Percentiles rank a stretch among this genome's conserved stretches.
These are phyloP conservation scores for Otus sunia DNA, from an alignment of 2,113 vertebrate genomes.

Conservation along the genomic window DNA sequence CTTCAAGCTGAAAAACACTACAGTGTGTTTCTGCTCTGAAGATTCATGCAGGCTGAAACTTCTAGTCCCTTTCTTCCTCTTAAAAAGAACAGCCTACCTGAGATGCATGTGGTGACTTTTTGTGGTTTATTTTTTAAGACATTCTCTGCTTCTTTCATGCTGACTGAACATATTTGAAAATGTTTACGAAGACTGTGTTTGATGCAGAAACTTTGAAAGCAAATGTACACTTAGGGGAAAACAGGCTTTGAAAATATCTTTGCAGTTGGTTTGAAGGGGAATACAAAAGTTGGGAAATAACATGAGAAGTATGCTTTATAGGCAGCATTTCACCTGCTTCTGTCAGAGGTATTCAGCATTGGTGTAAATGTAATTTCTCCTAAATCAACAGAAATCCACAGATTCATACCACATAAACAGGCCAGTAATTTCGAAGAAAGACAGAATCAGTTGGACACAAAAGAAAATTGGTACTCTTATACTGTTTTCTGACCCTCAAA, in stretches of 20 bases:
- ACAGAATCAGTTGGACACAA: background rate
- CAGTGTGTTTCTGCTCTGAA: background rate
- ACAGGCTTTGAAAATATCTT: conserved; percentile 1
- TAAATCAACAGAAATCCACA: background rate
- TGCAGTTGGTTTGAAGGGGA: background rate
- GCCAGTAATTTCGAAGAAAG: background rate
- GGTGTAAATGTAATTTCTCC: background rate
- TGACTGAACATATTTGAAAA: conserved; percentile 39
- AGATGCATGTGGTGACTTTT: background rate
- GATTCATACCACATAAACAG: background rate
- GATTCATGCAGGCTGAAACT: background rate
- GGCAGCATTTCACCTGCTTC: background rate
- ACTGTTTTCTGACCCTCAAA: background rate
- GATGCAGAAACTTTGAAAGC: conserved; percentile 40
- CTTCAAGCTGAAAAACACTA: background rate
- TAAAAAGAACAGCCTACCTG: background rate
- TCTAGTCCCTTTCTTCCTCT: background rate
- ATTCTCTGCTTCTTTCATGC: conserved; percentile 12
- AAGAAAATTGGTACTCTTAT: background rate
- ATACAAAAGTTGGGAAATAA: background rate
- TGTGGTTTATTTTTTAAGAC: background rate
- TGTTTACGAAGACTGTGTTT: conserved; percentile 18
- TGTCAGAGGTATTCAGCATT: background rate
- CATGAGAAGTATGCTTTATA: background rate
- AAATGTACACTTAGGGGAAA: conserved; percentile 2